Evolutionary conservation across 1,140 invertebrate species (phyloP), one percentile per base, ranked within the genome.

Genomic region (Anagrus nilaparvatae): DNA sequence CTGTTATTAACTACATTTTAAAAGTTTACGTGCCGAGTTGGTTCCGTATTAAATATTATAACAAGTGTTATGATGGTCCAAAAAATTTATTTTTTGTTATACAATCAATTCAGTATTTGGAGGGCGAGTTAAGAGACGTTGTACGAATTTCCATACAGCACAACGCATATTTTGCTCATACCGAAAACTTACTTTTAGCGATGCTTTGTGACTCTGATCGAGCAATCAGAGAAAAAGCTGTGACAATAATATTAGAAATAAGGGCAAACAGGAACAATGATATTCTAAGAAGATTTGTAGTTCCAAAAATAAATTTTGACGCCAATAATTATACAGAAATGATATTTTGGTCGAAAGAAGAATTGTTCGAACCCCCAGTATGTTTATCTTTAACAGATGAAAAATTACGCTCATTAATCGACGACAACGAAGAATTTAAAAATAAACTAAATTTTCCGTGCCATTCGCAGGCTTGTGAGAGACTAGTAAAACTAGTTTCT

Each of bases 1-100:
- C 34, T 30, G 31, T 58, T 14, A 51, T 49, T 8, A 34, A 18
- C 8, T 55, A 43, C 36, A 50, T 61, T 29, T 40, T 62, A 2
- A 60, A 58, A 54, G 50, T 53, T 12, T 61, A 62, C 40, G 50
- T 55, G 23, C 59, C 55, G 24, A 35, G 49, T 5, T 62, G 59
- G 58, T 62, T 62, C 49, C n/a, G 16, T 19, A 59, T 60, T 32
- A 57, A 53, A 46, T 44, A 28, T 3, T 12, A 58, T 29, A 34
- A 49, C 40, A 44, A 40, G 38, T 55, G 45, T 50, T 48, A 60
- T 45, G 39, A 54, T 44, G 55, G 50, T 36, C 33, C 46, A 25
- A 40, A 47, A 38, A 40, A 48, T 42, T 25, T 56, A 38, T 52
- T 48, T 35, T 19, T 48, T 23, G 29, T 40, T 8, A 50, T 56